Evolutionary conservation across 2,797 vertebrate species (phyloP), one percentile per base, ranked within the genome.

Genomic region (Pyrocephalus nanus): DNA sequence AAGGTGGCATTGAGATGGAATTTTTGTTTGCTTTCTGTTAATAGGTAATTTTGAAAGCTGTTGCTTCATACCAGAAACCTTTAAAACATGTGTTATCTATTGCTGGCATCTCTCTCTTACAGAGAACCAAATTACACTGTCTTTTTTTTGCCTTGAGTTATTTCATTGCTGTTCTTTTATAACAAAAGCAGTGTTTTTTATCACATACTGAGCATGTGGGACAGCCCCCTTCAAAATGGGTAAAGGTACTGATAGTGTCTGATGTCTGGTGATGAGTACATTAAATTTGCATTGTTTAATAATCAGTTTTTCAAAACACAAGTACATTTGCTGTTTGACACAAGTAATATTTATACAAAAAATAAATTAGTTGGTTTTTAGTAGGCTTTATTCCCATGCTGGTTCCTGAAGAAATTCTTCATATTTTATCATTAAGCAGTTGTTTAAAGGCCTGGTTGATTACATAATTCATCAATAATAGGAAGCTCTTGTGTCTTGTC

Each of bases 1-100:
- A 71, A 12, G 3, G n/a, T 79, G 32, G 32, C 38, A 25, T n/a
- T 70, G 66, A 66, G 40, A 25, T 10, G 19, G 40, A 58, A 15
- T 84, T 90, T 43, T 72, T 86, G 55, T 79, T 95, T 94, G 36
- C 43, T 79, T 90, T 93, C 54, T 84, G 86, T 95, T 94, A 93
- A 95, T 15, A 18, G 21, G 7, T 93, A 60, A 92, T 91, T 87
- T 82, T 60, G 20, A 79, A 92, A 89, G 45, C 67, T 85, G 4
- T 95, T 93, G 48, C 53, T 88, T 96, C 86, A 71, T 90, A 48
- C 34, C 67, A 57, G n/a, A 85, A 88, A 57, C n/a, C 19, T 88
- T 60, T 92, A 78, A 86, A 84, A 30, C 9, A 3, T n/a, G 14
- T 12, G 0, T 43, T 88, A 64, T 62, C 86, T 79, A 0, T n/a